These are phyloP conservation scores for Ornithorhynchus anatinus DNA, from an alignment of 2,113 vertebrate genomes.

Conservation along the genomic window DNA sequence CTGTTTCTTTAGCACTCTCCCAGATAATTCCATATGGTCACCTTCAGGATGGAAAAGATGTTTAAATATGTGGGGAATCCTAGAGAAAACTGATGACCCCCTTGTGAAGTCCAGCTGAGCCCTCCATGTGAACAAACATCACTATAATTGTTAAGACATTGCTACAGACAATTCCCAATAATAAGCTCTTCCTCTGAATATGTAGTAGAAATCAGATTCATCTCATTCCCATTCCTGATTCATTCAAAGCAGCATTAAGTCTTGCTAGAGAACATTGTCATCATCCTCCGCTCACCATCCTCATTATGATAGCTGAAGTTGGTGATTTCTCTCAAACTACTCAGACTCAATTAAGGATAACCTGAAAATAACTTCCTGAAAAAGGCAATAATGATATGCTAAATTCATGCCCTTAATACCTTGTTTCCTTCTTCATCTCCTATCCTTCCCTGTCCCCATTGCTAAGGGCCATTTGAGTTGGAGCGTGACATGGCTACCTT, in stretches of 20 bases:
- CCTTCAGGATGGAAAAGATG: slow-evolving; percentile 33
- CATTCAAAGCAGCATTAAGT: neutral
- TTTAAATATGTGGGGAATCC: slow-evolving; percentile 1
- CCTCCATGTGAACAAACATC: slow-evolving; percentile 9
- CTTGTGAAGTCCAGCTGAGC: neutral
- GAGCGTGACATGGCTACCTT: too few relatives aligned
- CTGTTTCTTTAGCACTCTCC: slow-evolving; percentile 27
- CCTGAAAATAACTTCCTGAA: neutral
- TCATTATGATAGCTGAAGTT: neutral
- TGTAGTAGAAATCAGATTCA: neutral
- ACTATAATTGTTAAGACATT: neutral
- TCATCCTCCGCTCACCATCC: neutral
- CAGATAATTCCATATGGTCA: slow-evolving; percentile 25
- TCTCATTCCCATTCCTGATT: neutral
- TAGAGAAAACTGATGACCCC: slow-evolving; percentile 8
- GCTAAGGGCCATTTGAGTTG: too few relatives aligned
- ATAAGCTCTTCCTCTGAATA: neutral
- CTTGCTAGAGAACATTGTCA: neutral
- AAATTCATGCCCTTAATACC: neutral
- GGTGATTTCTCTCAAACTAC: neutral
- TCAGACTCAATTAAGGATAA: neutral
- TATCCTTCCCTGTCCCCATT: neutral
- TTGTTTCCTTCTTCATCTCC: neutral
- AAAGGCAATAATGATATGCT: neutral
- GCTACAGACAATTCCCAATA: slow-evolving; percentile 7